Percentiles rank a stretch among this genome's conserved stretches.
Evolutionary conservation across 2,888 invertebrate species (phyloP).

Genomic region (Parnassius smintheus): DNA sequence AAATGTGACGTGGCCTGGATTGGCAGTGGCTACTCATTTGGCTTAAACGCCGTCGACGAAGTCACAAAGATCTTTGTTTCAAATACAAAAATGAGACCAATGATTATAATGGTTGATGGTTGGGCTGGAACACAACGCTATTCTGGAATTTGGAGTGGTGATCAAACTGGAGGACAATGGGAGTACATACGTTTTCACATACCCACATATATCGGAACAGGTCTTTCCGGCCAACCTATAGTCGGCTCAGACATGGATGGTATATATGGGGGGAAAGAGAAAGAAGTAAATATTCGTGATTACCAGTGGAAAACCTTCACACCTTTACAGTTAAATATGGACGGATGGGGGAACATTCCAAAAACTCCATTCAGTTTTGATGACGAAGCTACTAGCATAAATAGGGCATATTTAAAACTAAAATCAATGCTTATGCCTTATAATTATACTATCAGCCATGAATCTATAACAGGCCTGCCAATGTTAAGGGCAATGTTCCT

Average conservation of each 20-base stretch:
- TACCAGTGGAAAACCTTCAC: conserved; percentile 76
- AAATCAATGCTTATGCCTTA: conserved; percentile 71
- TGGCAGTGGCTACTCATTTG: conserved; percentile 68
- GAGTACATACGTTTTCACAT: conserved; percentile 75
- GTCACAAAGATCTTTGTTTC: conserved; percentile 58
- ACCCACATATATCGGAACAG: conserved; percentile 68
- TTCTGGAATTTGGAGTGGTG: conserved; percentile 71
- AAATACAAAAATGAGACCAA: conserved; percentile 45
- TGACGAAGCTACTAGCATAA: conserved; percentile 55
- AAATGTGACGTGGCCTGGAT: conserved; percentile 77
- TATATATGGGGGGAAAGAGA: conserved; percentile 60
- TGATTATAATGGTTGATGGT: conserved; percentile 71
- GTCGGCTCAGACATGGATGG: conserved; percentile 75
- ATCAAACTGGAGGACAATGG: conserved; percentile 71
- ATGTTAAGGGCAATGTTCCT: conserved; percentile 73
- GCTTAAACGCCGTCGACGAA: conserved; percentile 61
- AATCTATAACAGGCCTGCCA: conserved; percentile 58
- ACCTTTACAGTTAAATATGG: conserved; percentile 72
- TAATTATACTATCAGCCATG: conserved; percentile 63
- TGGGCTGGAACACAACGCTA: conserved; percentile 74
- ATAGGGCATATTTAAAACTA: conserved; percentile 69
- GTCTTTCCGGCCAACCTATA: conserved; percentile 67
- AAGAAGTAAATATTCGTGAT: conserved; percentile 63
- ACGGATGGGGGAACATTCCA: conserved; percentile 65
- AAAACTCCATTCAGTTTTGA: conserved; percentile 69